Evolutionary conservation across 1,140 invertebrate genomes (phyloP).

Genomic region (Euborellia annulipes): DNA sequence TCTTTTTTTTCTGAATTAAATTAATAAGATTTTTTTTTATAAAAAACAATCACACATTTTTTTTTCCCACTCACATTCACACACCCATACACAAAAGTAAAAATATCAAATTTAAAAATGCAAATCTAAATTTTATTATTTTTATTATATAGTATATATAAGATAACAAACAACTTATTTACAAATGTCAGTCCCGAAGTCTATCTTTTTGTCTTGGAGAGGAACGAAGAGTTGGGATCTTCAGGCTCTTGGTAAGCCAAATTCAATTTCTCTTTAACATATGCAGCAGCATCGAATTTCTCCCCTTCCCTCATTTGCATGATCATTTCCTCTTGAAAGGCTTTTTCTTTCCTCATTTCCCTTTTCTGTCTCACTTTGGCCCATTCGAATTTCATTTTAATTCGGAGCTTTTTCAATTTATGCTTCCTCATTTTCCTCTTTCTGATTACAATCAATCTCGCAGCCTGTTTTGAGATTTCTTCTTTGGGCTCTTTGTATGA

Average conservation of each 20-base stretch:
- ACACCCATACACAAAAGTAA: too few species aligned
- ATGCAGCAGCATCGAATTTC: conserved; percentile 54
- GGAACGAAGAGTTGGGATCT: too few species aligned
- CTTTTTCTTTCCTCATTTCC: conserved; percentile 53
- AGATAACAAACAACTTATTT: too few species aligned
- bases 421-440: conserved; percentile 75
- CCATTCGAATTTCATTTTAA: conserved; percentile 56
- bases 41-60: too few species aligned
- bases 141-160: too few species aligned
- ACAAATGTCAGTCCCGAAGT: too few species aligned
- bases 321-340: conserved; percentile 52
- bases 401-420: conserved; percentile 60
- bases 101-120: too few species aligned
- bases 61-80: too few species aligned
- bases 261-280: conserved; percentile 44
- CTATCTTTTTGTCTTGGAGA: conserved; percentile 44
- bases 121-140: too few species aligned
- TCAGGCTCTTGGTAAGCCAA: conserved; percentile 45
- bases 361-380: conserved; percentile 50
- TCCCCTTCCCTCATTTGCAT: conserved; percentile 51
- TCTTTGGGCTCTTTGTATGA: conserved; percentile 2
- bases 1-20: too few species aligned
- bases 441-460: conserved; percentile 57
- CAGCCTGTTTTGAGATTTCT: conserved; percentile 43
- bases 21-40: too few species aligned